Percentiles rank a stretch among this genome's conserved stretches.
Evolutionary conservation across 2,888 invertebrate genomes (phyloP).

Genomic region (Trypoxylon attenuatum): DNA sequence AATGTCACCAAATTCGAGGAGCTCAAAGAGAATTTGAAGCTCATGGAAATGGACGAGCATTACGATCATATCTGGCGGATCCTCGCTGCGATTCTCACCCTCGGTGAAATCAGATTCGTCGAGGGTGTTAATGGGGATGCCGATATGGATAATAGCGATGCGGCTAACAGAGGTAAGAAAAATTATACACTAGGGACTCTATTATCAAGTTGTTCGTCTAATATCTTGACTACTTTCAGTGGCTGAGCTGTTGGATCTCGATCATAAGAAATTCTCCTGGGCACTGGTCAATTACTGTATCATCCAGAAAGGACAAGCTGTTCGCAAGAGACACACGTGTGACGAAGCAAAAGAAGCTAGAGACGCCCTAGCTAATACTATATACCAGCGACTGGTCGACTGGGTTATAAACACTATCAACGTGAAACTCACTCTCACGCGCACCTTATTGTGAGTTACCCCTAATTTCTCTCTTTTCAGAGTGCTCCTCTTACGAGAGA

Average conservation of each 20-base stretch:
- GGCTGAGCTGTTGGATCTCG: constrained; percentile 84
- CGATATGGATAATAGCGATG: constrained; percentile 84
- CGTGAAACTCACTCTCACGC: constrained; percentile 86
- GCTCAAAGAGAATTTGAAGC: constrained; percentile 79
- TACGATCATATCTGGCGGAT: constrained; percentile 82
- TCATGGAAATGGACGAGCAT: constrained; percentile 85
- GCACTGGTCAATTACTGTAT: constrained; percentile 90
- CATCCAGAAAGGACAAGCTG: constrained; percentile 84
- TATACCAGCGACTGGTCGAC: constrained; percentile 90
- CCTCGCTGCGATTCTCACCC: constrained; percentile 84
- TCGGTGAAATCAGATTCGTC: constrained; percentile 88
- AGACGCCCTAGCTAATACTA: constrained; percentile 88
- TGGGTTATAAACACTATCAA: constrained; percentile 93
- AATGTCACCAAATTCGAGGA: constrained; percentile 81
- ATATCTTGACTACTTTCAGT: constrained; percentile 74
- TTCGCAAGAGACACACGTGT: constrained; percentile 81
- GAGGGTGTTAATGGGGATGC: constrained; percentile 81
- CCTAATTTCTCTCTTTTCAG: no score
- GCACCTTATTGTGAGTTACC: constrained; percentile 93
- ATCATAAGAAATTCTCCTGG: constrained; percentile 89
- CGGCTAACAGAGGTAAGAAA: constrained; percentile 77
- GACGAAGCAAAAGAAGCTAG: constrained; percentile 89
- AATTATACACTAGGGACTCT: neutral
- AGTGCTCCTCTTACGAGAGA: no score
- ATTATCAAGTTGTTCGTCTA: neutral